Conservation (phyloP, 2,888 invertebrate species). For the Barypeithes pellucidus region DNA sequence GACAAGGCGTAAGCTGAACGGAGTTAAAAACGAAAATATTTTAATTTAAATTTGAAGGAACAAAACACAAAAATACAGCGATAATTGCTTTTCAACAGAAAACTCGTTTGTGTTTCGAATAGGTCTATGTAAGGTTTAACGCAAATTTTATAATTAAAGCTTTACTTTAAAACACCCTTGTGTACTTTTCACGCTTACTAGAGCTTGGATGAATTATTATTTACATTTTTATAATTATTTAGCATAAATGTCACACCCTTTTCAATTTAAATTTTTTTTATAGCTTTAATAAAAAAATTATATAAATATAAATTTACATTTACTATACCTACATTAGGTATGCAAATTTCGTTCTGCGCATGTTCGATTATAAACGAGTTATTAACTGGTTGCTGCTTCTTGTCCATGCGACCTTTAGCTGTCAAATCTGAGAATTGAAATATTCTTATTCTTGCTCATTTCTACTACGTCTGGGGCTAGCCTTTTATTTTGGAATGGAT, state of each 20-base stretch:
- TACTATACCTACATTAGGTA: no score
- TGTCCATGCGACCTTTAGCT: no score
- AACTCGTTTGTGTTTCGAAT: not conserved
- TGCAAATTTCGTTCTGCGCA: no score
- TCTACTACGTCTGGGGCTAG: no score
- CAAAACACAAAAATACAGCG: slow-evolving; percentile 7
- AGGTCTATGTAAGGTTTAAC: slow-evolving; percentile 4
- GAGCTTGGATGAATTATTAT: not conserved
- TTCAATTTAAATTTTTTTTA: slow-evolving; percentile 3
- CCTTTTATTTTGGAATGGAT: no score
- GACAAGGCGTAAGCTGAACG: not conserved
- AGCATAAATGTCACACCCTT: not conserved
- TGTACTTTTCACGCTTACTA: not conserved
- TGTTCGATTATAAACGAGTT: no score
- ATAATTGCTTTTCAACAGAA: slow-evolving; percentile 11
- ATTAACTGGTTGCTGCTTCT: no score
- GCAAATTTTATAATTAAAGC: slow-evolving; percentile 11
- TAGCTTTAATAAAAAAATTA: no score
- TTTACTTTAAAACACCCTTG: not conserved
- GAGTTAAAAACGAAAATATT: not conserved
- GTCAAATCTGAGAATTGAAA: no score
- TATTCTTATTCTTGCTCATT: no score
- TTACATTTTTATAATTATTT: slow-evolving; percentile 3
- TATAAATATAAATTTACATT: no score
- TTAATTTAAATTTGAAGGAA: slow-evolving; percentile 7